These are phyloP conservation scores for Rhynchotus rufescens DNA, from an alignment of 2,797 vertebrate genomes.

Conservation along the genomic window DNA sequence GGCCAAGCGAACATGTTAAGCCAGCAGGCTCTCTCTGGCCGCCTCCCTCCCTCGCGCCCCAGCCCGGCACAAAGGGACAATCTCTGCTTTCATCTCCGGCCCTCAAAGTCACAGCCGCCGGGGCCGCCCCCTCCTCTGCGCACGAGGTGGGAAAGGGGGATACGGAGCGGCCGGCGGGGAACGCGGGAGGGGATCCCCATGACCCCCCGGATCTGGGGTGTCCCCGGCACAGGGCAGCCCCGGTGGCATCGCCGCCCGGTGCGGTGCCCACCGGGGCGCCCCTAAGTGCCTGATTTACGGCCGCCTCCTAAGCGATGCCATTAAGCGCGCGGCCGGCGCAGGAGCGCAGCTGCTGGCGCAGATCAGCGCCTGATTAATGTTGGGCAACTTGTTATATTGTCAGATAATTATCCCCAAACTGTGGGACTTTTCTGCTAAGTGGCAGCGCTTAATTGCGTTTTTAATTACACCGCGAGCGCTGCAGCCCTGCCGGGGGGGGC, in stretches of 20 bases:
- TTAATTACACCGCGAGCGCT: slow-evolving; percentile 69
- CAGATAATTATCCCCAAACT: slow-evolving; percentile 80
- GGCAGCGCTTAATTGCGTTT: slow-evolving; percentile 74
- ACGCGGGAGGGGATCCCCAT: no score
- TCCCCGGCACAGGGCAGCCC: not conserved
- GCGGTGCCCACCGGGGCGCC: not conserved
- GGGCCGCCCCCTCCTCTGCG: not conserved
- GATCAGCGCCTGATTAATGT: slow-evolving; percentile 75
- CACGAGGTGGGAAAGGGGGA: not conserved
- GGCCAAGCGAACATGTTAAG: slow-evolving; percentile 74
- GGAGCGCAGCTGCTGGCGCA: slow-evolving; percentile 62
- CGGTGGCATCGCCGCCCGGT: no score
- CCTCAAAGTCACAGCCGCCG: slow-evolving; percentile 4
- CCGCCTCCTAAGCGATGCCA: not conserved
- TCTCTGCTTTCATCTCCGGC: slow-evolving; percentile 39
- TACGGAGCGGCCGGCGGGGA: not conserved
- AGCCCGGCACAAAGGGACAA: slow-evolving; percentile 39
- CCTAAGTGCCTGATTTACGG: not conserved
- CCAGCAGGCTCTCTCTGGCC: slow-evolving; percentile 62
- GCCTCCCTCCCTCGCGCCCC: not conserved
- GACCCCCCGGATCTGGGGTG: not conserved
- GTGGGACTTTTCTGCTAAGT: slow-evolving; percentile 78
- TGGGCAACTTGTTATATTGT: slow-evolving; percentile 80
- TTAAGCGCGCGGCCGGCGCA: not conserved
- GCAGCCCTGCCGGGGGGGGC: slow-evolving; percentile 10